These are phyloP conservation scores for Odocoileus virginianus DNA, from an alignment of 2,113 vertebrate genomes.

Conservation along the genomic window DNA sequence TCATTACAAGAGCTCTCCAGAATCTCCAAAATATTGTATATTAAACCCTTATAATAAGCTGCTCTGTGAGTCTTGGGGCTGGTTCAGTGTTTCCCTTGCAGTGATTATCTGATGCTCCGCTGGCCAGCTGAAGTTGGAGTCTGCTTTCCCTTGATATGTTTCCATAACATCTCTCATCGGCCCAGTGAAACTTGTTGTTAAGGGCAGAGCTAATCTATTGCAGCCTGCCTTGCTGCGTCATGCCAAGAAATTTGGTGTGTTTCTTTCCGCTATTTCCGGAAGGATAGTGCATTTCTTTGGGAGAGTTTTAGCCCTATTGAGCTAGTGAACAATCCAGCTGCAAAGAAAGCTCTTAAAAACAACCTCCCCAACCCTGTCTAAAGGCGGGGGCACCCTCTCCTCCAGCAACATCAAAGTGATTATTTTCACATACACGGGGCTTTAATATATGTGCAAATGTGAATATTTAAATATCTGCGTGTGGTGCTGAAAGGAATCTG, in stretches of 20 bases:
- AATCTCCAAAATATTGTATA: conserved; percentile 19
- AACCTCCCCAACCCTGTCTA: background rate
- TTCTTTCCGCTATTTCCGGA: conserved; percentile 44
- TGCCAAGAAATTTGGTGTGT: conserved; percentile 51
- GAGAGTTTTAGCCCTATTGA: background rate
- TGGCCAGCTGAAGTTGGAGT: conserved; percentile 41
- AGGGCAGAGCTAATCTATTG: conserved; percentile 68
- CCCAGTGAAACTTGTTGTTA: conserved; percentile 57
- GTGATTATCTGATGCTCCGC: conserved; percentile 34
- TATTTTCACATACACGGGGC: background rate
- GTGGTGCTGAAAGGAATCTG: background rate
- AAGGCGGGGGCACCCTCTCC: background rate
- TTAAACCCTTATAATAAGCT: conserved; percentile 44
- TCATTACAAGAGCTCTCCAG: conserved; percentile 1
- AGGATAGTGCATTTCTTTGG: conserved; percentile 13
- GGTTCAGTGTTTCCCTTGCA: conserved; percentile 41
- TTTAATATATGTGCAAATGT: background rate
- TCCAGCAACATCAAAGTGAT: background rate
- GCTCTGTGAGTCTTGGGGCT: conserved; percentile 50
- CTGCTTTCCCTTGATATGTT: conserved; percentile 54
- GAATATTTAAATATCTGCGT: background rate
- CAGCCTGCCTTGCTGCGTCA: conserved; percentile 19
- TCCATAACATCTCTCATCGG: conserved; percentile 60
- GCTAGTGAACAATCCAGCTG: background rate
- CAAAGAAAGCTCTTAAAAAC: background rate